Evolutionary conservation across 2,797 vertebrate species (phyloP).

Genomic region (Apogon hyalosoma): DNA sequence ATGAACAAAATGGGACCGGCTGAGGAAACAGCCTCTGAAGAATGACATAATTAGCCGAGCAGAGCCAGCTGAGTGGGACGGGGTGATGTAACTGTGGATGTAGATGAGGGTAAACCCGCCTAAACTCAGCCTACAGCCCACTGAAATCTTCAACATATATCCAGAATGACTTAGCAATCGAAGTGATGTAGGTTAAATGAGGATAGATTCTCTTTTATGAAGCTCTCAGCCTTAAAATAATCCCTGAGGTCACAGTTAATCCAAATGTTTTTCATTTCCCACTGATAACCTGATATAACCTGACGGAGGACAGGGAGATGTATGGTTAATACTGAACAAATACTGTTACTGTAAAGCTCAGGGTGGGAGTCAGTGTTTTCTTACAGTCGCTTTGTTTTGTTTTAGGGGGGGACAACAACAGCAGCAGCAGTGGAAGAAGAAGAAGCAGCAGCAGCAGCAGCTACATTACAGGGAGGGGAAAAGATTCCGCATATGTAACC

Average conservation of each 20-base stretch:
- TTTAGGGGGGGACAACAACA: constrained; percentile 4
- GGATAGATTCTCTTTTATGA: constrained; percentile 5
- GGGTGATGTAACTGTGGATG: constrained; percentile 48
- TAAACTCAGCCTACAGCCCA: neutral
- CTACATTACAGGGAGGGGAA: constrained; percentile 53
- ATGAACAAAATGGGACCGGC: constrained; percentile 30
- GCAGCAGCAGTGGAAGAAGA: too few species aligned
- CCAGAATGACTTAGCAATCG: neutral
- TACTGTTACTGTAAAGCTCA: constrained; percentile 2
- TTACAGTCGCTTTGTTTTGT: constrained; percentile 28
- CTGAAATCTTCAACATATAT: neutral
- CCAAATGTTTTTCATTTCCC: constrained; percentile 3
- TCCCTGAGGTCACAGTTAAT: constrained; percentile 4
- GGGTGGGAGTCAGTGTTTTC: constrained; percentile 4
- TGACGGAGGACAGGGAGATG: neutral
- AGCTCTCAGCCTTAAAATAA: constrained; percentile 4
- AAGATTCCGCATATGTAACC: constrained; percentile 68
- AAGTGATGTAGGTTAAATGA: constrained; percentile 18
- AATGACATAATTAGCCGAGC: constrained; percentile 49
- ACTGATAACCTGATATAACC: constrained; percentile 30
- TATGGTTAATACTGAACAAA: neutral
- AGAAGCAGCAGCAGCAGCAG: constrained; percentile 43
- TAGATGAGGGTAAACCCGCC: constrained; percentile 17
- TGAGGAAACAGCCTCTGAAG: constrained; percentile 22
- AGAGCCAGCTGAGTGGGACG: constrained; percentile 42